Conservation (phyloP, 2,888 invertebrate genomes). For the Rhagium mordax region DNA sequence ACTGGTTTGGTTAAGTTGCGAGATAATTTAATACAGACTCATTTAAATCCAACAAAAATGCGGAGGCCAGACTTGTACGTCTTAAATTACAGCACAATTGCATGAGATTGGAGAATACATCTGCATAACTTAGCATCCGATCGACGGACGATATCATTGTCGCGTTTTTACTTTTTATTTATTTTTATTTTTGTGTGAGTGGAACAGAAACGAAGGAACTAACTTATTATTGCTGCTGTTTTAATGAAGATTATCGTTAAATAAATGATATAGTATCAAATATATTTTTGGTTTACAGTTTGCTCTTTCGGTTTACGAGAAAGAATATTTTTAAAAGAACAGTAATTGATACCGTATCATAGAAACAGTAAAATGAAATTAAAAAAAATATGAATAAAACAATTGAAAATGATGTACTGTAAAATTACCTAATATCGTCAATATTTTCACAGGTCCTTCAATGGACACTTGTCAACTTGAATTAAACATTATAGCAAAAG, state of each 20-base stretch:
- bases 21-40: constrained; percentile 68
- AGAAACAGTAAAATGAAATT: too few relatives aligned
- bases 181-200: neutral
- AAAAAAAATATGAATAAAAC: too few relatives aligned
- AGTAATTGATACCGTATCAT: too few relatives aligned
- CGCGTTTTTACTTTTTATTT: constrained; percentile 31
- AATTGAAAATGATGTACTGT: too few relatives aligned
- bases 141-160: constrained; percentile 53
- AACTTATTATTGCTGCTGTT: neutral
- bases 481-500: too few relatives aligned
- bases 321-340: too few relatives aligned
- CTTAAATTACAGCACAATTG: constrained; percentile 70
- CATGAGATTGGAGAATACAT: constrained; percentile 69
- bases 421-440: too few relatives aligned
- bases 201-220: neutral
- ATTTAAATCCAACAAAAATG: constrained; percentile 68
- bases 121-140: constrained; percentile 68
- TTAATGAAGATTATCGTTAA: neutral
- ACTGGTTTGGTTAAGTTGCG: constrained; percentile 64
- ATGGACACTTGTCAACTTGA: too few relatives aligned
- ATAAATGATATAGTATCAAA: too few relatives aligned
- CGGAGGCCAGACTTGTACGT: constrained; percentile 65
- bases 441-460: too few relatives aligned
- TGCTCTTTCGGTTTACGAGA: too few relatives aligned
- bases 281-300: too few relatives aligned